Conservation (phyloP, 2,888 invertebrate genomes). For the Sinelater perroti region DNA sequence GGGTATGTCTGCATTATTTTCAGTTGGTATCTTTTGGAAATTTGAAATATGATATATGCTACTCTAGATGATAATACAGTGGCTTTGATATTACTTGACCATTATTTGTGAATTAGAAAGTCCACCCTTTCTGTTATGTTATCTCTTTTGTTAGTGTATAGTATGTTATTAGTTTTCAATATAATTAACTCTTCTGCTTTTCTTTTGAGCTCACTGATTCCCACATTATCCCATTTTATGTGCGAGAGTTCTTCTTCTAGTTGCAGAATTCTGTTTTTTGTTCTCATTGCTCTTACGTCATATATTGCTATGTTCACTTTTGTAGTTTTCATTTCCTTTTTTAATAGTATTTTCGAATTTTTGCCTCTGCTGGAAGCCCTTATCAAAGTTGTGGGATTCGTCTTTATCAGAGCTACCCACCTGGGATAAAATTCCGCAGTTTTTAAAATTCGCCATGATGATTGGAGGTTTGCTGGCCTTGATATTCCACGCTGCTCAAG, state of each 20-base stretch:
- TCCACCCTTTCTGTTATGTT: too few relatives aligned
- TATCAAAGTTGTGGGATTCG: neutral
- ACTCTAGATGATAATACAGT: too few relatives aligned
- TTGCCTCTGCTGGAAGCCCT: neutral
- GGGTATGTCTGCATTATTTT: too few relatives aligned
- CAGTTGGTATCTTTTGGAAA: too few relatives aligned
- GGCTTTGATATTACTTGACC: too few relatives aligned
- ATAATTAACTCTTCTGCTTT: constrained; percentile 4
- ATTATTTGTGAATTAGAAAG: too few relatives aligned
- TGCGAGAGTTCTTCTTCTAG: constrained; percentile 1
- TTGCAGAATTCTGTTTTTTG: constrained; percentile 1
- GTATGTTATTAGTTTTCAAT: constrained; percentile 2
- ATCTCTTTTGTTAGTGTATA: too few relatives aligned
- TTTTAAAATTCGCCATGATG: too few relatives aligned
- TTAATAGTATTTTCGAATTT: neutral
- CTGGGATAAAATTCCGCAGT: too few relatives aligned
- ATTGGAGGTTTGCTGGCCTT: too few relatives aligned
- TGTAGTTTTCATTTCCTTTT: neutral
- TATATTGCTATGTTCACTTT: constrained; percentile 1
- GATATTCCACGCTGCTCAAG: neutral
- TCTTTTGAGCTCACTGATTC: constrained; percentile 5
- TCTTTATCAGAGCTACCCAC: neutral
- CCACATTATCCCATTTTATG: constrained; percentile 1
- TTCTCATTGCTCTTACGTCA: neutral
- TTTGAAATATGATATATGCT: too few relatives aligned